A percentile compares a stretch with the other conserved stretches of the same genome.
These are phyloP conservation scores for Diprion similis DNA, from an alignment of 1,140 invertebrate species.

Conservation along the genomic window DNA sequence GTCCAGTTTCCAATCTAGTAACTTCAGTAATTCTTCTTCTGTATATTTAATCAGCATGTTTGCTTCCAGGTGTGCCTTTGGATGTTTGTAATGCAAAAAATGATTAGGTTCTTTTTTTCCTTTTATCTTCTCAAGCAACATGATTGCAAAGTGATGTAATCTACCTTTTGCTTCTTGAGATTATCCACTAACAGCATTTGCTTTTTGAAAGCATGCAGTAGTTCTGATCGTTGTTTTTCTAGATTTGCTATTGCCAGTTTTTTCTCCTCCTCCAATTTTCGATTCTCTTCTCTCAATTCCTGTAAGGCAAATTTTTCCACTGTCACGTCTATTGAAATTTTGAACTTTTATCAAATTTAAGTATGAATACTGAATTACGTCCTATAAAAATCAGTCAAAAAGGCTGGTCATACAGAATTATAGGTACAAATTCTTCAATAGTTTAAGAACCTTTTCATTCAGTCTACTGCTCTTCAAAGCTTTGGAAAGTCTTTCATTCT, in stretches of 20 bases:
- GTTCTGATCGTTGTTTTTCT: slow-evolving; percentile 59
- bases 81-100: slow-evolving; percentile 21
- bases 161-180: slow-evolving; percentile 64
- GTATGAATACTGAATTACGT: no score
- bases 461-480: slow-evolving; percentile 53
- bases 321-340: no score
- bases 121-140: slow-evolving; percentile 10
- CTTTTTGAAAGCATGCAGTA: slow-evolving; percentile 62
- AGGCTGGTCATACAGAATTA: background rate
- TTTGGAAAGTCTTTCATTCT: slow-evolving; percentile 56
- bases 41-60: slow-evolving; percentile 52
- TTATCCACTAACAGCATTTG: slow-evolving; percentile 62
- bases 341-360: no score
- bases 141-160: slow-evolving; percentile 21
- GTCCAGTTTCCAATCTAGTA: slow-evolving; percentile 56
- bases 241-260: slow-evolving; percentile 50
- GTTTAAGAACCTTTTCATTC: slow-evolving; percentile 58
- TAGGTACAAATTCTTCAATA: background rate
- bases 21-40: slow-evolving; percentile 57
- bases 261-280: slow-evolving; percentile 55
- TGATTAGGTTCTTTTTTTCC: background rate
- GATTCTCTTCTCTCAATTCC: slow-evolving; percentile 58
- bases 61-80: slow-evolving; percentile 56
- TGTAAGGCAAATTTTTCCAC: slow-evolving; percentile 33
- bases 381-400: no score